Evolutionary conservation across 2,113 vertebrate species (phyloP).

Genomic region (Muscicapa adusta): DNA sequence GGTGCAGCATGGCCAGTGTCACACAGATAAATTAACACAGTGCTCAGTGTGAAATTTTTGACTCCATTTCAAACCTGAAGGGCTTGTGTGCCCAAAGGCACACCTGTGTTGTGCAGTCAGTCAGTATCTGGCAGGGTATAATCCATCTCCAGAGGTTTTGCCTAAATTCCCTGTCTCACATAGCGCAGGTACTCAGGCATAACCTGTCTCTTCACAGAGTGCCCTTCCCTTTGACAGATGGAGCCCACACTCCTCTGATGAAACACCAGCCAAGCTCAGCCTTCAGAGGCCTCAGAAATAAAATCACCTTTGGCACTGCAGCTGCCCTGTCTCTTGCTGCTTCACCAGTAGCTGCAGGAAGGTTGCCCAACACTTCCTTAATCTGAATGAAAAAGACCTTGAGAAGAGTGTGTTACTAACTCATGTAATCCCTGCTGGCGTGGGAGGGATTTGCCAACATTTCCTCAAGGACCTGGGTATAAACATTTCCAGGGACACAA

Average conservation of each 20-base stretch:
- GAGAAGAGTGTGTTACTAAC: not conserved
- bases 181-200: not conserved
- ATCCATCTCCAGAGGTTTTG: not conserved
- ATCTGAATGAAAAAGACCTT: not conserved
- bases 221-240: not conserved
- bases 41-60: rapidly evolving
- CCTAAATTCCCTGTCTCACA: not conserved
- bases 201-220: not conserved
- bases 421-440: rapidly evolving
- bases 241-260: not conserved
- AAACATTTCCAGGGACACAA: not conserved
- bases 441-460: not conserved
- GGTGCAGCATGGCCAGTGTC: not conserved
- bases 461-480: not conserved
- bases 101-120: not conserved
- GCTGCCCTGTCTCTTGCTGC: not conserved
- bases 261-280: not conserved
- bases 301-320: not conserved
- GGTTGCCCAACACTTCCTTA: not conserved
- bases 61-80: not conserved
- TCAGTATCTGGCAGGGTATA: not conserved
- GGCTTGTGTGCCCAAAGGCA: not conserved
- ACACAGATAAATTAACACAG: not conserved
- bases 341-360: not conserved
- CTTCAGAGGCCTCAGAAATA: not conserved